Evolutionary conservation across 1,140 invertebrate species (phyloP), one percentile per base, ranked within the genome.

Genomic region (Trachymyrmex cornetzi): DNA sequence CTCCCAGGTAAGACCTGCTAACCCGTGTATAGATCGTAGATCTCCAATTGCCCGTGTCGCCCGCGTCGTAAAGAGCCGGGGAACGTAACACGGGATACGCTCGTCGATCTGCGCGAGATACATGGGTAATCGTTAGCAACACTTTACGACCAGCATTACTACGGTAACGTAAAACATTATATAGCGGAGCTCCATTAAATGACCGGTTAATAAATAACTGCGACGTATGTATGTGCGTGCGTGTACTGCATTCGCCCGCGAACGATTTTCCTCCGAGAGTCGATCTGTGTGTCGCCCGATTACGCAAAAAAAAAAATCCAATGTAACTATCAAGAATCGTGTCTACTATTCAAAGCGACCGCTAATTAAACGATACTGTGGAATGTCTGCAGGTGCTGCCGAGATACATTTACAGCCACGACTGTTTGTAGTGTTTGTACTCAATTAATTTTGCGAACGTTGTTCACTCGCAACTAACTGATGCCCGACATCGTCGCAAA

Each of bases 41-140:
- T 90, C 81, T 89, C 85, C 61, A 79, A 86, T 69, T 69, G 77
- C 50, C 61, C 44, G 53, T 85, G 82, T 85, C 82, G 82, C 61
- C 24, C 50, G 30, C 53, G n/a, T 86, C 80, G 80, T 82, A 82
- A 82, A 82, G 67, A 48, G 67, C 22, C 16, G 48, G 38, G 12
- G 24, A 74, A 84, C 69, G 38, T 84, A 75, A 75, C 69, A 57
- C 69, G 63, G 38, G 38, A 34, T 34, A 67, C n/a, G 55, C 19
- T 84, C 38, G 80, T 75, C 80, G 55, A 84, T 84, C 57, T 24
- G 27, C 55, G 55, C 27, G 80, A 74, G 80, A 84, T 84, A 84
- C 80, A 84, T 63, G 80, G n/a, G 34, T 61, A 61, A 75, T 84
- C 80, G 80, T 84, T 75, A 84, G 80, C 80, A 61, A 9, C 80